Conservation (phyloP, 2,888 invertebrate species). For the Conus canariensis region DNA sequence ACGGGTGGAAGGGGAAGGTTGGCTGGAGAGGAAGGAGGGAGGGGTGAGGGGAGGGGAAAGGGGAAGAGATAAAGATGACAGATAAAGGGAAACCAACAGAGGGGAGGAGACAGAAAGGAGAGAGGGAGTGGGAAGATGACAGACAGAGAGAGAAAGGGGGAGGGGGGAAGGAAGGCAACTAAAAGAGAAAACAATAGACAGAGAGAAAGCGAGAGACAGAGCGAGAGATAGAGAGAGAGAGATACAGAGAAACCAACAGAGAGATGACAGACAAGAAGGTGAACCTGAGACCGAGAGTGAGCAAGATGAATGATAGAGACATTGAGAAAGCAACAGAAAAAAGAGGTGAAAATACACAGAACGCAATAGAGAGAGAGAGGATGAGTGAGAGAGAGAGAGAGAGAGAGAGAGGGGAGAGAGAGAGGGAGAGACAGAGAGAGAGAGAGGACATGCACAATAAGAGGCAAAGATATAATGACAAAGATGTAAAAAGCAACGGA, state of each 20-base stretch:
- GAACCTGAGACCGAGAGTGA: neutral
- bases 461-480: neutral
- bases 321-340: neutral
- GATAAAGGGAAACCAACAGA: no score
- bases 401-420: neutral
- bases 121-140: no score
- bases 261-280: neutral
- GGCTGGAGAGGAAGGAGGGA: no score
- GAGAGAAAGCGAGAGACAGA: neutral
- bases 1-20: no score
- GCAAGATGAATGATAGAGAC: neutral
- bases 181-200: neutral
- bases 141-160: neutral
- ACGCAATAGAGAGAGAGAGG: neutral
- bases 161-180: neutral
- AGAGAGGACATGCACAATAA: neutral
- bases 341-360: neutral
- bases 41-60: neutral
- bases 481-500: neutral
- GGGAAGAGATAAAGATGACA: neutral
- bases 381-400: neutral
- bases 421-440: neutral
- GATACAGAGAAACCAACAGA: neutral
- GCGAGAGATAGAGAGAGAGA: neutral
- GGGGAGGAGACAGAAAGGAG: no score